Evolutionary conservation across 2,113 vertebrate species (phyloP), one percentile per base, ranked within the genome.

Genomic region (Nannospalax galili): DNA sequence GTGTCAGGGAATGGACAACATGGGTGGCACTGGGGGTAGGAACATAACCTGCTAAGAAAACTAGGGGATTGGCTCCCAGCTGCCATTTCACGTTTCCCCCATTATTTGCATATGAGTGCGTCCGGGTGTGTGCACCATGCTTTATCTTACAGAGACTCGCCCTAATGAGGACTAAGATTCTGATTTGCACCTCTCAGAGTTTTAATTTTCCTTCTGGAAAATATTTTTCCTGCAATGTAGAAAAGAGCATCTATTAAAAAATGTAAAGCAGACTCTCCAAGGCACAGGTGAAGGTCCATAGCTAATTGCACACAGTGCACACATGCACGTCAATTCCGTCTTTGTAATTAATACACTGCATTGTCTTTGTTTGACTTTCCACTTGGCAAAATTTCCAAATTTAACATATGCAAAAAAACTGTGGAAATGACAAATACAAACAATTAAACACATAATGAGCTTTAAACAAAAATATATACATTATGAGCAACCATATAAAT

Each of bases 381-480:
- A 74, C 45, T 95, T 93, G 73, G 85, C 73, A 91, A 97, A 95
- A 78, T 4, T 35, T 95, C 32, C 65, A 89, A 37, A 62, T 94
- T 95, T 95, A 95, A 91, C 65, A 95, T 77, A 77, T 91, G n/a
- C 11, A 75, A 24, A 30, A 60, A 88, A 73, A 64, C 9, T 88
- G 48, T 92, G 45, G 82, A 93, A 91, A 93, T 95, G 60, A 93
- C 72, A 97, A 89, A 89, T 84, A 96, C 7, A 89, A 96, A 94
- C 79, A 97, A 95, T 90, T 94, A 95, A 97, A 90, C 91, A 74
- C 73, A 94, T 93, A 91, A 95, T 94, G 94, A 95, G 24, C 74
- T 90, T 94, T 64, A 93, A 96, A 84, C 35, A 90, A 94, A 28
- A 3, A 87, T 84, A 77, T 89, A 88, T 94, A 74, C 22, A 72